Base-by-base conservation (phyloP, 2,888 invertebrate species). In the Boloria euphrosyne region DNA sequence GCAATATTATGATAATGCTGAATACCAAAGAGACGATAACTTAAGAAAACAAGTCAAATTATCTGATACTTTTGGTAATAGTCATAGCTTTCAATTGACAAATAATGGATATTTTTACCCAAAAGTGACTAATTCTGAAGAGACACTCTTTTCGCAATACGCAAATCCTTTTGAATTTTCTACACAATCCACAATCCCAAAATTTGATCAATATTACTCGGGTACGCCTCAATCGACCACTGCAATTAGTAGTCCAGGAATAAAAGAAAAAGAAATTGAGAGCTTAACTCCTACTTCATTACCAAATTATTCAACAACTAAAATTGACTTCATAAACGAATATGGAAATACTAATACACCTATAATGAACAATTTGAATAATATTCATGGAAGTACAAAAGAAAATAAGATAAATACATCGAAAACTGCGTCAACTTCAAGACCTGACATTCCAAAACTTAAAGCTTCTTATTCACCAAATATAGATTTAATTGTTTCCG, bases 31-130 rank as follows among this genome's bases (percentile, higher is more conserved):
- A 4, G 31, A 31, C 0, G 17, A 16, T 31, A 13, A n/a, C 5
- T 1, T 7, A 38, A 50, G 13, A 18, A 17, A 59, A 38, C 17
- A 49, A 50, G 17, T 13, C 17, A 3, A 59, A 13, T 17, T 2
- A 38, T 6, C 10, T 16, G 14, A 38, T 1, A 50, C 17, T 31
- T 51, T 59, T 46, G 13, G 22, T 13, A 13, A 13, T 13, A 44
- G 22, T 57, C 13, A 46, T 10, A 14, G 44, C 4, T n/a, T 57
- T 5, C 44, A 57, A 52, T 22, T 50, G n/a, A 18, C 49, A 55
- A 7, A 63, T 22, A 18, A 63, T 7, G 67, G 43, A 13, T 54
- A 67, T n/a, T 27, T 49, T 59, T 51, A 67, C 16, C 47, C 58
- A 18, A 54, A 59, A 43, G 17, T 5, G 6, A 43, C 6, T 13